Evolutionary conservation across 2,113 vertebrate species (phyloP).

Genomic region (Butorides virescens): DNA sequence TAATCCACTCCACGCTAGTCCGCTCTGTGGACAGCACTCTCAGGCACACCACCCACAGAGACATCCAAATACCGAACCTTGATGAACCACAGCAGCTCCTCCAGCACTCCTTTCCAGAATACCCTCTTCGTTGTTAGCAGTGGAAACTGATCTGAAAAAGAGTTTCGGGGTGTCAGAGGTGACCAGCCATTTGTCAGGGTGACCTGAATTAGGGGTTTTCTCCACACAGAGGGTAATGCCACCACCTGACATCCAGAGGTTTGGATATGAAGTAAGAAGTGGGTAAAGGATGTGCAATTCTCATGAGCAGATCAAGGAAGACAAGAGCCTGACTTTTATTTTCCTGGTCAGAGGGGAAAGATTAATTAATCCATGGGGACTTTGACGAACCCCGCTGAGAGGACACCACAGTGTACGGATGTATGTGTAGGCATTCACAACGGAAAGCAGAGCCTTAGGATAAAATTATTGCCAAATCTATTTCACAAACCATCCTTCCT

Average conservation of each 20-base stretch:
- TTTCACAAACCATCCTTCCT: neutral
- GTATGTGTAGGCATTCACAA: rapidly evolving
- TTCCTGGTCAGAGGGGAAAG: neutral
- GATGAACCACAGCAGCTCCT: conserved; percentile 97
- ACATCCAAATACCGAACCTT: conserved; percentile 75
- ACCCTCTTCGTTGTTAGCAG: conserved; percentile 93
- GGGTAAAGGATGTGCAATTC: neutral
- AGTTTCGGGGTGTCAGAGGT: neutral
- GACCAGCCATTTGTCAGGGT: neutral
- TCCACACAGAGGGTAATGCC: rapidly evolving
- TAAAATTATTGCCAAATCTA: neutral
- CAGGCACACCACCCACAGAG: neutral
- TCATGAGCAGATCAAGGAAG: neutral
- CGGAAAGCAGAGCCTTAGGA: rapidly evolving
- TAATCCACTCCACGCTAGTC: neutral
- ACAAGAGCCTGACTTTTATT: neutral
- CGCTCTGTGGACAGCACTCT: rapidly evolving
- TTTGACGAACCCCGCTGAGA: rapidly evolving
- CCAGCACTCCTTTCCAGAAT: conserved; percentile 94
- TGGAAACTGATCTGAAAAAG: conserved; percentile 90
- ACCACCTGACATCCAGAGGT: rapidly evolving
- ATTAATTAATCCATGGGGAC: rapidly evolving
- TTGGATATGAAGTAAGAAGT: neutral
- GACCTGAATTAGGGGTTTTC: neutral
- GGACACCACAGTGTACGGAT: rapidly evolving